Base-by-base conservation (phyloP, 1,140 invertebrate genomes). In the Maniola jurtina region DNA sequence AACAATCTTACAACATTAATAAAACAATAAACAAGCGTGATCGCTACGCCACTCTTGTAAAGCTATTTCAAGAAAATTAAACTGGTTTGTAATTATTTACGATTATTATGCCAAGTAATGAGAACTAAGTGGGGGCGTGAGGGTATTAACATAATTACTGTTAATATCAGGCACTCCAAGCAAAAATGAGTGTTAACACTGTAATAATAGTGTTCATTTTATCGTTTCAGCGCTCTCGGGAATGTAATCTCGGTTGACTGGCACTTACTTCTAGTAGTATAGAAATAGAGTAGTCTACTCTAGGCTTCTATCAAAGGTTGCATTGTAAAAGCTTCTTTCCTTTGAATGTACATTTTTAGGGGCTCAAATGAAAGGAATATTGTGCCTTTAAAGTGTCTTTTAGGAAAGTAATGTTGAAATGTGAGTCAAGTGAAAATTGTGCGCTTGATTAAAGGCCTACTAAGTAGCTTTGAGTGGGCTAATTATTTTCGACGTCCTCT, bases 121-220 rank as follows among this genome's bases (percentile, higher is more conserved):
- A 60, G 35, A 64, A 61, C 40, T 65, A 64, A 70, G 69, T 65
- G 56, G n/a, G 16, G 50, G 50, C 61, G 36, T 33, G 47, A 58
- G 54, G 48, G 57, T 61, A 35, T 61, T 66, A 66, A 66, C 50
- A 36, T 58, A 54, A 45, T 61, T 35, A 63, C 10, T 61, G 58
- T 65, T 73, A 70, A 72, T 68, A 72, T 68, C 54, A 50, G 40
- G 42, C 42, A 55, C 62, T 48, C 6, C 36, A n/a, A 42, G 50
- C 36, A 58, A 45, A 50, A 61, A 61, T 56, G 40, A 54, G 38
- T 54, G 50, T 70, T 66, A 73, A 67, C 62, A 40, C 8, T 33
- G 62, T 68, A 38, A 66, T 65, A 70, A 73, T 67, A 73, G 34
- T 64, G 64, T 10, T 61, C 64, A 66, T 66, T 66, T 50, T 54